Evolutionary conservation across 1,140 invertebrate species (phyloP).

Genomic region (Drosophila pallidifrons): DNA sequence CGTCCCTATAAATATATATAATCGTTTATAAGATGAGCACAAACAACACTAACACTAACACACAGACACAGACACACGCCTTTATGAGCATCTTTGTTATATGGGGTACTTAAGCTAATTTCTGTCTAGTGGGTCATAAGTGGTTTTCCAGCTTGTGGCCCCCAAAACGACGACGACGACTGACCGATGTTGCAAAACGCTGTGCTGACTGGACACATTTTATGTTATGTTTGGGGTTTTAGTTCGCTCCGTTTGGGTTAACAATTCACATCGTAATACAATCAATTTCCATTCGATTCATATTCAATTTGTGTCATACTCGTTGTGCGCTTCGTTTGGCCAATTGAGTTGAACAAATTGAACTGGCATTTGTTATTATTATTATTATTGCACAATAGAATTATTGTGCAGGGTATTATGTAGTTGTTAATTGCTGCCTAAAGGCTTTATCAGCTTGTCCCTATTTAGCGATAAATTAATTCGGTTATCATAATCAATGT

Average conservation of each 20-base stretch:
- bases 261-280: constrained; percentile 33
- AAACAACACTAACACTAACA: neutral
- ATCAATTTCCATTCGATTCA: constrained; percentile 61
- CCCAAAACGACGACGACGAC: neutral
- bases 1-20: constrained; percentile 36
- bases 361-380: neutral
- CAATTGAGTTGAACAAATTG: neutral
- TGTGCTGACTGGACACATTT: constrained; percentile 24
- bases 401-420: neutral
- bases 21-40: constrained; percentile 9
- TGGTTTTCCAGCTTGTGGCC: constrained; percentile 22
- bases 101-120: constrained; percentile 51
- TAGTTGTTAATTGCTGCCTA: neutral
- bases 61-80: constrained; percentile 2
- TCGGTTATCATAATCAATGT: constrained; percentile 24
- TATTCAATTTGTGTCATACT: constrained; percentile 50
- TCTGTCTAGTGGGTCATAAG: constrained; percentile 41
- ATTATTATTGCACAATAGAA: neutral
- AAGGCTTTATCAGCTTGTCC: neutral
- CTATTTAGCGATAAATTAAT: constrained; percentile 25
- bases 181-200: constrained; percentile 7
- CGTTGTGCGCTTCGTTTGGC: neutral
- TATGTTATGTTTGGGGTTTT: neutral
- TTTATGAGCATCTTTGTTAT: constrained; percentile 27
- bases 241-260: neutral